Evolutionary conservation across 2,113 vertebrate genomes (phyloP).

Genomic region (Anguilla japonica): DNA sequence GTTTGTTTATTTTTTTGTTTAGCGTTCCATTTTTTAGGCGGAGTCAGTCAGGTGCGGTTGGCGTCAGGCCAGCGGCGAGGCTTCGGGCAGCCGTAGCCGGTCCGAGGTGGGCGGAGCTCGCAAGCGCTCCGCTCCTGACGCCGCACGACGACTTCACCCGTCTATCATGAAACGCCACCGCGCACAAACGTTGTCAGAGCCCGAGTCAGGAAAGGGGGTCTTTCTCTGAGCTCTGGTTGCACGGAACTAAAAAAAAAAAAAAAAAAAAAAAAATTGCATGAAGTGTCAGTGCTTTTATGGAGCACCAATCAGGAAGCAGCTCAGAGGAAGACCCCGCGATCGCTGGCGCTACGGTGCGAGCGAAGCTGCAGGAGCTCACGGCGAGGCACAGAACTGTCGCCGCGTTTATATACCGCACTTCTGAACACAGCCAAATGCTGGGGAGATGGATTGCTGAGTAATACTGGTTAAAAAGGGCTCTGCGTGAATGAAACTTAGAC

Average conservation of each 20-base stretch:
- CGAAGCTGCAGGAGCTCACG: background rate
- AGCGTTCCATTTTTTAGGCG: background rate
- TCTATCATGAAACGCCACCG: background rate
- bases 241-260: background rate
- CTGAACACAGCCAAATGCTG: background rate
- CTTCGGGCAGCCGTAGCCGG: background rate
- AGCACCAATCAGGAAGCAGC: background rate
- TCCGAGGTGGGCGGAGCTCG: background rate
- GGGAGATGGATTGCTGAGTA: background rate
- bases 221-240: constrained; percentile 11
- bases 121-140: background rate
- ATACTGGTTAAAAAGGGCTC: background rate
- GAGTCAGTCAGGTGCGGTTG: background rate
- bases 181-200: background rate
- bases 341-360: background rate
- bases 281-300: background rate
- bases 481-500: background rate
- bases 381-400: background rate
- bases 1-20: background rate
- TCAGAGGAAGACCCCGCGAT: background rate
- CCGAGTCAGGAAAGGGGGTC: background rate
- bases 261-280: background rate
- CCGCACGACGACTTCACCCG: background rate
- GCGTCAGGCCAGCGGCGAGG: background rate
- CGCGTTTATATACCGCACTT: background rate